Conservation (phyloP, 2,113 vertebrate genomes). For the Anas platyrhynchos region DNA sequence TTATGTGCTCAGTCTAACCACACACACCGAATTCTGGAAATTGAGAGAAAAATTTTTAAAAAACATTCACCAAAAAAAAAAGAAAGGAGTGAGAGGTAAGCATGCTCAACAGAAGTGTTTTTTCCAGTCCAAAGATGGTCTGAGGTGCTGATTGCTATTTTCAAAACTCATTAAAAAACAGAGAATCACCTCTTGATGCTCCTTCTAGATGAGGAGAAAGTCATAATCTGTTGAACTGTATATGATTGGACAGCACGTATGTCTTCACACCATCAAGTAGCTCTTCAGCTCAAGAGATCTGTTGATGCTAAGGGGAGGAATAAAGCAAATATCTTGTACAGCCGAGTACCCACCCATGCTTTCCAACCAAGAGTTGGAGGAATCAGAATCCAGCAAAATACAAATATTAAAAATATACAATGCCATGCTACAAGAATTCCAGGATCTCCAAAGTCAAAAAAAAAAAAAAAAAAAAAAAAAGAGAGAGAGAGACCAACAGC, state of each 20-base stretch:
- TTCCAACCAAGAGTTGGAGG: background rate
- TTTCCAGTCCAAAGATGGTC: background rate
- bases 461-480: background rate
- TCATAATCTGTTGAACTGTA: background rate
- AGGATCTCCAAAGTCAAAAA: background rate
- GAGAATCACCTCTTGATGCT: background rate
- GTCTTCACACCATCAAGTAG: background rate
- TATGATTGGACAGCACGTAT: fast-evolving
- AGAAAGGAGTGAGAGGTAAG: background rate
- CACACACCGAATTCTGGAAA: background rate
- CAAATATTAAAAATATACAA: background rate
- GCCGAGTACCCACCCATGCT: background rate
- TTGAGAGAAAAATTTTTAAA: background rate
- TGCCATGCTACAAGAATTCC: fast-evolving
- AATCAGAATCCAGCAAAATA: background rate
- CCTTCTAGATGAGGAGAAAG: background rate
- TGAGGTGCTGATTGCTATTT: background rate
- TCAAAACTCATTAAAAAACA: background rate
- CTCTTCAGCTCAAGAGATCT: background rate
- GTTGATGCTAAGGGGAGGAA: background rate
- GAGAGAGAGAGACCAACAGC: fast-evolving
- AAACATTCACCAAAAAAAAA: background rate
- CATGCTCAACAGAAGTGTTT: background rate
- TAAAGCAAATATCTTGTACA: background rate
- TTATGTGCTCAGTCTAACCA: fast-evolving